Base-by-base conservation (phyloP, 2,113 vertebrate species). In the Chamaea fasciata region DNA sequence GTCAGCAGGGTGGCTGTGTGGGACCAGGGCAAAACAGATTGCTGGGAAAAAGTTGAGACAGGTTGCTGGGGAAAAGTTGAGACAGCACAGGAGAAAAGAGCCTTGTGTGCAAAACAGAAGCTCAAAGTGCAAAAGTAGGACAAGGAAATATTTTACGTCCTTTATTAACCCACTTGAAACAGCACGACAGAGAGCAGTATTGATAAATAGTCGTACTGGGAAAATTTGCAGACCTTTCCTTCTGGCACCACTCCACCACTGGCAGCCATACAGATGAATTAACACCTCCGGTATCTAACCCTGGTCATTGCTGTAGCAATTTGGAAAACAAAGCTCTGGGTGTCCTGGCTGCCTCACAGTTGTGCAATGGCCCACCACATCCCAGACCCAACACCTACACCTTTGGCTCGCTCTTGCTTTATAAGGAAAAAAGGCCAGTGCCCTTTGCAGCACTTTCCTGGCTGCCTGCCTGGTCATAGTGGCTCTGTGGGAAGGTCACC, bases 121-220 rank as follows among this genome's bases (percentile, higher is more conserved):
- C 46, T 71, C 59, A 14, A 92, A 74, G 83, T 70, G 52, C 83
- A 77, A 35, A 81, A 71, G 75, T 49, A 64, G 55, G 47, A 70
- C 44, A 74, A 57, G 59, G 92, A 95, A 89, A 76, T 89, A 71
- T 73, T 95, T 63, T 47, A 78, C 2, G 1, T 50, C 76, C 74
- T 94, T 92, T 89, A 89, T 89, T 83, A 94, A 60, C 44, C 70
- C 74, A 69, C 73, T 69, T 71, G 70, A 92, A 95, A 91, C 77
- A 84, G 77, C 69, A 69, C 86, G 87, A 93, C 73, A 81, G 77
- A 89, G 87, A 87, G 78, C 62, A 89, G 27, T 78, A 79, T 42
- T 92, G 81, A 94, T 77, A 95, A 82, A 96, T 37, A 88, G 88
- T n/a, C 9, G 1, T 65, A 33, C 33, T 57, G 74, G 83, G 83